Percentiles rank a stretch among this genome's conserved stretches.
phyloP scores from a whole-genome alignment of 2,113 vertebrate species.

The Lophochroa leadbeateri region DNA sequence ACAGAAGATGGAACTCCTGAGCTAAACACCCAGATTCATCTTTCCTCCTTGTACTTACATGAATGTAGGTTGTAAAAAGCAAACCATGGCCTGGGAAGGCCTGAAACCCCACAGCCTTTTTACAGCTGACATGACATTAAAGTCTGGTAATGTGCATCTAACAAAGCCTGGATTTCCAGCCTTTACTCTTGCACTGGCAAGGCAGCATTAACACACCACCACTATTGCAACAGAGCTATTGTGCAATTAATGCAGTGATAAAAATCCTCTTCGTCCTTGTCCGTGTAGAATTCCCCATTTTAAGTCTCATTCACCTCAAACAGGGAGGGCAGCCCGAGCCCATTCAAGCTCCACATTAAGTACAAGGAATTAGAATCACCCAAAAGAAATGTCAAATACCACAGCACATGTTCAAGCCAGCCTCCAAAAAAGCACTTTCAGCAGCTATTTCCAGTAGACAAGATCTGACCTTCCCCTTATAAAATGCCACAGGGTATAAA shows the following conservation, averaged over 20 bases:
- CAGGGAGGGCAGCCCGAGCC: not conserved
- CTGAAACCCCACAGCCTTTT: not conserved
- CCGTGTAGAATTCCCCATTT: not conserved
- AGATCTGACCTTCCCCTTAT: slow-evolving; percentile 18
- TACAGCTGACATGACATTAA: not conserved
- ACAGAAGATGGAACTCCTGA: not conserved
- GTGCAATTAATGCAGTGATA: not conserved
- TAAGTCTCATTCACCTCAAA: not conserved
- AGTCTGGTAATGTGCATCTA: rapidly evolving
- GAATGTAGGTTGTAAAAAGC: rapidly evolving
- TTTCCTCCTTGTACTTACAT: not conserved
- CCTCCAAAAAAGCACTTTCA: not conserved
- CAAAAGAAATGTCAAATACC: not conserved
- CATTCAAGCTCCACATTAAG: not conserved
- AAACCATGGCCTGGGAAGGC: rapidly evolving
- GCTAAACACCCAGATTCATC: too few relatives aligned
- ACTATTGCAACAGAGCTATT: rapidly evolving
- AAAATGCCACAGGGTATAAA: slow-evolving; percentile 14
- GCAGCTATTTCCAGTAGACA: slow-evolving; percentile 5
- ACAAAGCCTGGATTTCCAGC: not conserved
- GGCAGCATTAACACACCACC: not conserved
- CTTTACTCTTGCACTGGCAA: not conserved
- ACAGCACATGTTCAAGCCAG: not conserved
- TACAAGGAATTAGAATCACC: not conserved
- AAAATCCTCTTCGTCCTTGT: not conserved